Evolutionary conservation across 92 coral and sea anemone species (phyloP).

Genomic region (Bergia puertoricense): DNA sequence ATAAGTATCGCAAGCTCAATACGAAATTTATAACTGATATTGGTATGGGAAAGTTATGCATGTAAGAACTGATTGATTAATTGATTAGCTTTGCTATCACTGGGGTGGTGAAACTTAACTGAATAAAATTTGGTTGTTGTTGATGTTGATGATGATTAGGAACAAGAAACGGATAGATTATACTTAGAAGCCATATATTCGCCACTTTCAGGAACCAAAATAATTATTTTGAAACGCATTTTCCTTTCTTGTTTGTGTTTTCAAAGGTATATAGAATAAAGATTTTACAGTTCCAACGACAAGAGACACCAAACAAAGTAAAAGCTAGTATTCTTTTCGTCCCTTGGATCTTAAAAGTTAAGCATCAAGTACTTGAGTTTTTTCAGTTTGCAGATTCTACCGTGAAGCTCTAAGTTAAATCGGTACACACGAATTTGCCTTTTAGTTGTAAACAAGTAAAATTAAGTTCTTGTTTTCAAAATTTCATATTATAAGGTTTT

Average conservation of each 20-base stretch:
- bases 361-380: neutral
- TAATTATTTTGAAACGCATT: too few relatives aligned
- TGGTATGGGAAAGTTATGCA: neutral
- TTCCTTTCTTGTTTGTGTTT: neutral
- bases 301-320: neutral
- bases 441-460: too few relatives aligned
- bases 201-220: neutral
- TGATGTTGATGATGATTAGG: neutral
- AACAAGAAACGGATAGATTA: neutral
- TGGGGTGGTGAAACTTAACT: too few relatives aligned
- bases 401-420: too few relatives aligned
- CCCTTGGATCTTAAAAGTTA: neutral
- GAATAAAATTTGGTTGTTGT: too few relatives aligned
- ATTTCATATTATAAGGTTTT: too few relatives aligned
- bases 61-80: neutral
- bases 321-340: neutral
- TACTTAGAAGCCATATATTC: neutral
- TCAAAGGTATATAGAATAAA: neutral
- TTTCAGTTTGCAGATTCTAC: neutral
- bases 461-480: too few relatives aligned
- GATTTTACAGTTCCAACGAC: neutral
- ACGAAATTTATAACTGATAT: neutral
- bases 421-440: too few relatives aligned
- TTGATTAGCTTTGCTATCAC: too few relatives aligned
- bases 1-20: neutral